These are phyloP conservation scores for Stenodema calcarata DNA, from an alignment of 2,888 invertebrate genomes.

Conservation along the genomic window DNA sequence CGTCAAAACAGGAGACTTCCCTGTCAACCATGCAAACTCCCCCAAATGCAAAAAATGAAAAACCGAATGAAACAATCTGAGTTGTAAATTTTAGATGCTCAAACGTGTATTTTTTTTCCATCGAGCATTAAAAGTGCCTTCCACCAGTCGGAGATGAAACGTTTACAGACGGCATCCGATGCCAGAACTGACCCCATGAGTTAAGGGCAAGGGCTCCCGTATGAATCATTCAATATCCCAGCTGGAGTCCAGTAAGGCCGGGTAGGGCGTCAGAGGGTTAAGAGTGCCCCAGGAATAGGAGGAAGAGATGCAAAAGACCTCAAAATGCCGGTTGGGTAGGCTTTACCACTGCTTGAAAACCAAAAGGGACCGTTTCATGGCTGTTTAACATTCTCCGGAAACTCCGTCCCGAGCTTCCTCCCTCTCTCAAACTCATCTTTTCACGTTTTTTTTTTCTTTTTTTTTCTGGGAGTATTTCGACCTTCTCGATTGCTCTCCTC, in stretches of 20 bases:
- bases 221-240: not conserved
- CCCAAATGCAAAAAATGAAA: too few relatives aligned
- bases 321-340: not conserved
- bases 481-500: not conserved
- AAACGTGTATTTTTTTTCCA: too few relatives aligned
- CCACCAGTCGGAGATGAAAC: not conserved
- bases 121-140: too few relatives aligned
- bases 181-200: not conserved
- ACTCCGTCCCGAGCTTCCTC: not conserved
- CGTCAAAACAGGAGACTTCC: too few relatives aligned
- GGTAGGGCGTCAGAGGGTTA: not conserved
- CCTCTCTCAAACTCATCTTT: not conserved
- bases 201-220: not conserved
- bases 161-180: not conserved
- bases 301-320: slow-evolving; percentile 4
- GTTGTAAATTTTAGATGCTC: too few relatives aligned
- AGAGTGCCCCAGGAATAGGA: not conserved
- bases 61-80: too few relatives aligned
- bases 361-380: slow-evolving; percentile 7
- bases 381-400: slow-evolving; percentile 1
- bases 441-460: too few relatives aligned
- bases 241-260: not conserved
- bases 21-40: too few relatives aligned
- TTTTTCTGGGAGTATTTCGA: not conserved
- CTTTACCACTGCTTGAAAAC: not conserved